Percentiles rank a stretch among this genome's conserved stretches.
These are phyloP conservation scores for Trichogramma evanescens DNA, from an alignment of 2,888 invertebrate genomes.

Conservation along the genomic window DNA sequence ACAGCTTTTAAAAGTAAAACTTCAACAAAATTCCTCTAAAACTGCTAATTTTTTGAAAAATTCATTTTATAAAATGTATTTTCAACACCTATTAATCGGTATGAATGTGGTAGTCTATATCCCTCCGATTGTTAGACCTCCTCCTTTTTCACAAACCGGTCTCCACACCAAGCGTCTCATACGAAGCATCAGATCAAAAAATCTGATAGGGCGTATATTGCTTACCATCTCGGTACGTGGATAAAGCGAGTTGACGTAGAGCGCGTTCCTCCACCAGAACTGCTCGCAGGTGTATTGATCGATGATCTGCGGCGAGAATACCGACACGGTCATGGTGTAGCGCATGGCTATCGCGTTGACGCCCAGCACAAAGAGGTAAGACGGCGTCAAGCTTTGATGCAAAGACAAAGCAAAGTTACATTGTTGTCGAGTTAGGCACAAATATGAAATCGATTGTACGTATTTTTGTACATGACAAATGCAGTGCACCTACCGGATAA, in stretches of 20 bases:
- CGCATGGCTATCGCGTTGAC: conserved; percentile 51
- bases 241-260: conserved; percentile 58
- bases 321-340: conserved; percentile 46
- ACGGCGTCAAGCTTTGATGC: conserved; percentile 52
- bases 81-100: no score
- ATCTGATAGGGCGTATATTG: neutral
- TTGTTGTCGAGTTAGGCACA: neutral
- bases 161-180: no score
- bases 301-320: conserved; percentile 52
- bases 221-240: conserved; percentile 56
- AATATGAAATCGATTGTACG: neutral
- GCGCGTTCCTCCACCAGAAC: conserved; percentile 60
- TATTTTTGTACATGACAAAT: neutral
- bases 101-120: no score
- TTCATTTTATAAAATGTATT: no score
- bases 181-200: no score
- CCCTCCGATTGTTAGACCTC: no score
- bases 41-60: no score
- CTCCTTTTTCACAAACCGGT: no score
- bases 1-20: no score
- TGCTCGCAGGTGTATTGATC: conserved; percentile 55
- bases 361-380: conserved; percentile 55
- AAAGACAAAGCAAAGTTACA: no score
- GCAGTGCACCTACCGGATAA: conserved; percentile 50
- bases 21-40: no score